Conservation (phyloP, 2,888 invertebrate species). For the Eutolmus rufibarbis region DNA sequence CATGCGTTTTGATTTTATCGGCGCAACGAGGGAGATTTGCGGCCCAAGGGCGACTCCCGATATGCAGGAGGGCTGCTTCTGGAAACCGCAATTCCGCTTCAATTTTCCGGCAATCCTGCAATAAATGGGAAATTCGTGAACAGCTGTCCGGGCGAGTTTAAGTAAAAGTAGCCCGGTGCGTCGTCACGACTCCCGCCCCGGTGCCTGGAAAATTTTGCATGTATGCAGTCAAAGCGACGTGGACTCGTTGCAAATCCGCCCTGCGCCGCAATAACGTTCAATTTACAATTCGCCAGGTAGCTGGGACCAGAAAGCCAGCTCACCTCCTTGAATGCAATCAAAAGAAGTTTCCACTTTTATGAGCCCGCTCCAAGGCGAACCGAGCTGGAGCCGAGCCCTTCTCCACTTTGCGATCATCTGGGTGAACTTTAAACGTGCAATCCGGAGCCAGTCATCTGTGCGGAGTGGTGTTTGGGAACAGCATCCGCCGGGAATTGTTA, state of each 20-base stretch:
- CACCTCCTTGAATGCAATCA: slow-evolving; percentile 16
- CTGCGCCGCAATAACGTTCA: neutral
- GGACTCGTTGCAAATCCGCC: neutral
- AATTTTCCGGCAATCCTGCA: neutral
- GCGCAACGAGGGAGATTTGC: neutral
- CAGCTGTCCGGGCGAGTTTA: neutral
- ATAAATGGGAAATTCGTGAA: neutral
- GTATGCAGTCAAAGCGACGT: neutral
- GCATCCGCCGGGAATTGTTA: slow-evolving; percentile 4
- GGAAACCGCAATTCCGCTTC: neutral
- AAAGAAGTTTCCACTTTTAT: slow-evolving; percentile 5
- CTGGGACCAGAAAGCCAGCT: neutral
- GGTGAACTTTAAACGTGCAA: neutral
- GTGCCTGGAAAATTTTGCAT: neutral
- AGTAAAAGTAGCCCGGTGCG: neutral
- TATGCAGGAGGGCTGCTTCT: neutral
- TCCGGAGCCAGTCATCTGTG: slow-evolving; percentile 23
- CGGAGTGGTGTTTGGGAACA: neutral
- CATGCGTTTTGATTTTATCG: slow-evolving; percentile 6
- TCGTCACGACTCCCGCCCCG: neutral
- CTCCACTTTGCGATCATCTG: neutral
- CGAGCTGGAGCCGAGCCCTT: neutral
- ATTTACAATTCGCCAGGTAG: neutral
- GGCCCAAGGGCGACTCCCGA: neutral
- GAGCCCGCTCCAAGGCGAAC: neutral